phyloP scores from a whole-genome alignment of 2,113 vertebrate genomes.

The Pholis gunnellus region DNA sequence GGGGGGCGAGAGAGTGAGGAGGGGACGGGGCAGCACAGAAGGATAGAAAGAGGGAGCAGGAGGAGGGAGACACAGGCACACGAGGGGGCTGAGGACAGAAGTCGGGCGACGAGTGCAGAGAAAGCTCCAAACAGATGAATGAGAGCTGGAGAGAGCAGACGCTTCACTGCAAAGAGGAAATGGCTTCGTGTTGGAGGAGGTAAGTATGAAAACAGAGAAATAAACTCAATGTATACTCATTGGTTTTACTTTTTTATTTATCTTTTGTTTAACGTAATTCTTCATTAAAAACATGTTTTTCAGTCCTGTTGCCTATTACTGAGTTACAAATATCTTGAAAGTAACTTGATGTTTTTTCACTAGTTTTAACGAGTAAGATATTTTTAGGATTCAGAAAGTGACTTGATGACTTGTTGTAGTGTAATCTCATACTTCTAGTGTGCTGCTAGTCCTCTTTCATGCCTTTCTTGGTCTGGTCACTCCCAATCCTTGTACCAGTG shows the following conservation, averaged over 20 bases:
- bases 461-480: slow-evolving; percentile 72
- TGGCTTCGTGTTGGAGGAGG: slow-evolving; percentile 40
- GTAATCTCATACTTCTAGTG: background rate
- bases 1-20: slow-evolving; percentile 27
- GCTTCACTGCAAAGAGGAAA: slow-evolving; percentile 38
- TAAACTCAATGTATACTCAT: background rate
- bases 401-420: background rate
- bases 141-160: slow-evolving; percentile 21
- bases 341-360: background rate
- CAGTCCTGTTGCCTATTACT: background rate
- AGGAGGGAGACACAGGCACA: slow-evolving; percentile 22
- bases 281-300: background rate
- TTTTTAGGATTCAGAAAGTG: background rate
- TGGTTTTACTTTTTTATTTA: background rate
- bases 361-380: background rate
- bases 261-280: background rate
- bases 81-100: slow-evolving; percentile 20
- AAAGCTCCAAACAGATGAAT: background rate
- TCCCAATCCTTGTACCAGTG: slow-evolving; percentile 91
- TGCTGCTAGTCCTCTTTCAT: background rate
- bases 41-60: slow-evolving; percentile 64
- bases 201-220: slow-evolving; percentile 31
- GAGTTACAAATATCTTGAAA: background rate
- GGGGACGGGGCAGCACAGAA: slow-evolving; percentile 29
- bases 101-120: background rate